Evolutionary conservation across 1,140 invertebrate species (phyloP).

Genomic region (Oreohelix idahoensis): DNA sequence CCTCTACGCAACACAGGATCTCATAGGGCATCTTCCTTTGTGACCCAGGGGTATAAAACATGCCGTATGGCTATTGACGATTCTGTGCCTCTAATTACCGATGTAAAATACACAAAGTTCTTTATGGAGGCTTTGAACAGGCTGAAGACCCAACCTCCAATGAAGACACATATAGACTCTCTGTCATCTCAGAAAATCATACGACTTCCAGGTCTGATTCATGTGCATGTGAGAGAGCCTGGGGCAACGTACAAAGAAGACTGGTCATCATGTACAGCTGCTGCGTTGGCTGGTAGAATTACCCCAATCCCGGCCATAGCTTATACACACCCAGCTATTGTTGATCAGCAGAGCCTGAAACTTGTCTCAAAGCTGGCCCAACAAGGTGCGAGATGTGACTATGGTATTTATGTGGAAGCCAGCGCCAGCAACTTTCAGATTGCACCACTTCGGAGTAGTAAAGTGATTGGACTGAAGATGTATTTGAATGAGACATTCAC

Average conservation of each 20-base stretch:
- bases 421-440: slow-evolving; percentile 85
- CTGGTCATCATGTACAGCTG: slow-evolving; percentile 92
- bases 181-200: slow-evolving; percentile 91
- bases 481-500: slow-evolving; percentile 98
- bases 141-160: slow-evolving; percentile 80
- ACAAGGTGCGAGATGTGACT: slow-evolving; percentile 92
- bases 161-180: slow-evolving; percentile 96
- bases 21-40: slow-evolving; percentile 92
- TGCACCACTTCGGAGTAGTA: slow-evolving; percentile 81
- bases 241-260: slow-evolving; percentile 98
- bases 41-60: slow-evolving; percentile 84
- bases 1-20: slow-evolving; percentile 93
- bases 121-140: slow-evolving; percentile 87
- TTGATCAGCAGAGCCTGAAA: slow-evolving; percentile 84
- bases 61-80: slow-evolving; percentile 97
- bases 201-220: slow-evolving; percentile 89
- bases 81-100: slow-evolving; percentile 96
- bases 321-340: slow-evolving; percentile 94
- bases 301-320: slow-evolving; percentile 98
- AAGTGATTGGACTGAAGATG: slow-evolving; percentile 95
- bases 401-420: slow-evolving; percentile 94
- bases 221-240: slow-evolving; percentile 97
- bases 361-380: slow-evolving; percentile 76
- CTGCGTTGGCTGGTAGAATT: slow-evolving; percentile 97
- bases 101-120: slow-evolving; percentile 99